Conservation (phyloP, 2,113 vertebrate genomes). For the Oncorhynchus keta region DNA sequence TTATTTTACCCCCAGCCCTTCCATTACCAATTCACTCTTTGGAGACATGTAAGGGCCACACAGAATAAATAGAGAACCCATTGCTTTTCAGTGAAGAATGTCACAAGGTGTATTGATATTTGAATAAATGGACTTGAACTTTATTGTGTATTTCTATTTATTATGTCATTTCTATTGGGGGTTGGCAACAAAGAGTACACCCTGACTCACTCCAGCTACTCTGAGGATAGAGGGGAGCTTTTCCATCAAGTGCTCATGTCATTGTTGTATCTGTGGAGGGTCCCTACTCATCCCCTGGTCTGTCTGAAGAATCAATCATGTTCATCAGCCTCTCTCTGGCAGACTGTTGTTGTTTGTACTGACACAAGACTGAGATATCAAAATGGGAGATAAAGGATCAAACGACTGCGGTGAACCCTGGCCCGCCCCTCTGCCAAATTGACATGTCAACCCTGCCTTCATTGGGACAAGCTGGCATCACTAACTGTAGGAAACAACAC, state of each 20-base stretch:
- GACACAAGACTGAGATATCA: constrained; percentile 11
- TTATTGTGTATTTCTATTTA: constrained; percentile 7
- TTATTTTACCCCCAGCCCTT: constrained; percentile 2
- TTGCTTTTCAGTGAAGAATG: not conserved
- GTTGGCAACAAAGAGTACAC: constrained; percentile 9
- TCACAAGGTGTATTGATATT: not conserved
- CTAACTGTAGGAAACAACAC: constrained; percentile 17
- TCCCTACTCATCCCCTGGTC: not conserved
- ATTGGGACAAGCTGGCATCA: constrained; percentile 26
- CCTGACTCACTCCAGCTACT: constrained; percentile 1
- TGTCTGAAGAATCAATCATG: constrained; percentile 16
- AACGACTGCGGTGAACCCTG: not conserved
- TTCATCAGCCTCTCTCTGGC: not conserved
- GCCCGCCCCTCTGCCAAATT: constrained; percentile 29
- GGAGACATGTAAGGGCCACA: not conserved
- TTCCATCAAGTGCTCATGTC: constrained; percentile 6
- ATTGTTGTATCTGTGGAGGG: not conserved
- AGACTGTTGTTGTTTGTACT: constrained; percentile 8
- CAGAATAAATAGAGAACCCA: not conserved
- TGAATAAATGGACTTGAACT: constrained; percentile 11
- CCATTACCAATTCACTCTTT: not conserved
- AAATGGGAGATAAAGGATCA: constrained; percentile 30
- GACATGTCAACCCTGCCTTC: constrained; percentile 42
- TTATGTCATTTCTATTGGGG: constrained; percentile 2
- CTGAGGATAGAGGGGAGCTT: not conserved